phyloP scores from a whole-genome alignment of 2,888 invertebrate species.

The Eupeodes luniger region DNA sequence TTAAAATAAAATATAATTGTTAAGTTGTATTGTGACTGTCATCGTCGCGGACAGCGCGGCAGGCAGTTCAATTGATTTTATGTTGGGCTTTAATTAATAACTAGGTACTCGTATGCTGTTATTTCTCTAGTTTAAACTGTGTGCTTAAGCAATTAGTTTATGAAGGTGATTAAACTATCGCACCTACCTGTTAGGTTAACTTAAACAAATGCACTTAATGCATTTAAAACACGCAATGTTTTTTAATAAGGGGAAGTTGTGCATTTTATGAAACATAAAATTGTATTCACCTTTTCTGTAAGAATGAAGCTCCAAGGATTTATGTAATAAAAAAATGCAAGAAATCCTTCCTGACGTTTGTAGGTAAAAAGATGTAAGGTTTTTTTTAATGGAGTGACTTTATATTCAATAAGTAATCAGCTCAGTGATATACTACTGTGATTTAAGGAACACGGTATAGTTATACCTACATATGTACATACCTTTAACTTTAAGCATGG shows the following conservation, averaged over 20 bases:
- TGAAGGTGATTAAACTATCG: constrained; percentile 22
- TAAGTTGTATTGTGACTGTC: not conserved
- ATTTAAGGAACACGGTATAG: too few relatives aligned
- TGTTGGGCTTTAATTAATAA: constrained; percentile 4
- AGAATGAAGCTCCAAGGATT: not conserved
- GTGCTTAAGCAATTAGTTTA: constrained; percentile 5
- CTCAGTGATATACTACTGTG: too few relatives aligned
- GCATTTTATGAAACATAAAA: not conserved
- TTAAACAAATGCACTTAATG: not conserved
- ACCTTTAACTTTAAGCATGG: too few relatives aligned
- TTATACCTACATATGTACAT: too few relatives aligned
- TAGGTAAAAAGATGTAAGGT: too few relatives aligned
- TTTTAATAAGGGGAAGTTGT: not conserved
- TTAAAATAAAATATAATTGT: constrained; percentile 34
- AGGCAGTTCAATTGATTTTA: constrained; percentile 9
- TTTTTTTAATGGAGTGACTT: not conserved
- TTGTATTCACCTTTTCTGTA: not conserved
- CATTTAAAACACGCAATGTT: constrained; percentile 9
- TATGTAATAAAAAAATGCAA: constrained; percentile 3
- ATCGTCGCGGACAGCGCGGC: too few relatives aligned
- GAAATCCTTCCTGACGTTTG: not conserved
- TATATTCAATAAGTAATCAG: too few relatives aligned
- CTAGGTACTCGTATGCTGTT: not conserved
- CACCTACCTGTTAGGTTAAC: constrained; percentile 26
- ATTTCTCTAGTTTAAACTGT: not conserved